Conservation (phyloP, 2,797 vertebrate species). For the Echeneis naucrates region DNA sequence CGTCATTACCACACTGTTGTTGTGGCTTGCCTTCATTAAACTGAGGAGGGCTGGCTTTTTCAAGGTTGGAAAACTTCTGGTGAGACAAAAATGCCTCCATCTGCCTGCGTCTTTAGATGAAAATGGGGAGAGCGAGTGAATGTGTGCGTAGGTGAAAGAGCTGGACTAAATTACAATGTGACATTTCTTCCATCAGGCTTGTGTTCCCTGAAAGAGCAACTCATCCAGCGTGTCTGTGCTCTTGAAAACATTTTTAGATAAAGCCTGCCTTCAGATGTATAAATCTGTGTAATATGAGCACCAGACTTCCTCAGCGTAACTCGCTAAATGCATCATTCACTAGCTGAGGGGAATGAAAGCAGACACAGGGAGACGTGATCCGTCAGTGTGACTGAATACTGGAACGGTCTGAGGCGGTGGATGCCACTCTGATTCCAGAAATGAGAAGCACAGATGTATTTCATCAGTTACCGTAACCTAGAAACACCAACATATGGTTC, state of each 20-base stretch:
- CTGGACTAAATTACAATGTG: constrained; percentile 61
- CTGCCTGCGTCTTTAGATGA: constrained; percentile 65
- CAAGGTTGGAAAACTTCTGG: constrained; percentile 77
- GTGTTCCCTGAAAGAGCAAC: constrained; percentile 56
- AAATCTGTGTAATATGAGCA: constrained; percentile 68
- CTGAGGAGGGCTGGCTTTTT: constrained; percentile 69
- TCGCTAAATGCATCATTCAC: constrained; percentile 53
- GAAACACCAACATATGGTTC: constrained; percentile 2
- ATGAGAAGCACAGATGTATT: constrained; percentile 58
- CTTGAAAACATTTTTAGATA: constrained; percentile 64
- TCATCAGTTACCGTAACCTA: constrained; percentile 16
- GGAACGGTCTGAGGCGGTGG: constrained; percentile 19
- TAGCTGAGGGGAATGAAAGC: constrained; percentile 51
- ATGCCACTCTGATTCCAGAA: constrained; percentile 32
- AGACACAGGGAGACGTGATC: constrained; percentile 45
- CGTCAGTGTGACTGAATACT: constrained; percentile 50
- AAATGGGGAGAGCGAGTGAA: constrained; percentile 25
- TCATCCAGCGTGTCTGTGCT: constrained; percentile 55
- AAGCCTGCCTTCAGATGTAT: constrained; percentile 64
- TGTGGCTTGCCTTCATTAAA: constrained; percentile 83
- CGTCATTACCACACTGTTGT: constrained; percentile 80
- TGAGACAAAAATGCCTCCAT: constrained; percentile 76
- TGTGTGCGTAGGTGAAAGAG: constrained; percentile 34
- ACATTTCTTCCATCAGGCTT: constrained; percentile 67
- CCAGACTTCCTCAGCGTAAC: constrained; percentile 42